A percentile compares a stretch with the other conserved stretches of the same genome.
These are phyloP conservation scores for Octodonta nipae DNA, from an alignment of 2,888 invertebrate species.

Conservation along the genomic window DNA sequence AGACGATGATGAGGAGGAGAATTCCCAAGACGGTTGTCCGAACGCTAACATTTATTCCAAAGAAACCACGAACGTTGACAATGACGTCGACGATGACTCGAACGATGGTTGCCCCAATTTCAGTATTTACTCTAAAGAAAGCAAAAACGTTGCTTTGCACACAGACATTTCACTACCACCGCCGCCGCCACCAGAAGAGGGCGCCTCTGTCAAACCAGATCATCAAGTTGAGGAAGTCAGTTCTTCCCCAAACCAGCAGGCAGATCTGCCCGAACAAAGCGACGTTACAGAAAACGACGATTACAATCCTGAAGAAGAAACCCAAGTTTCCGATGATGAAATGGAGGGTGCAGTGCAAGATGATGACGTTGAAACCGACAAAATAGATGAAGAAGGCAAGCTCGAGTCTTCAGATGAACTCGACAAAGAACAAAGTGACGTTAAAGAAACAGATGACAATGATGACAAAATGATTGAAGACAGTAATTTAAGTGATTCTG, in stretches of 20 bases:
- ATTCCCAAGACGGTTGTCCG: slow-evolving; percentile 51
- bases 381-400: slow-evolving; percentile 6
- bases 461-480: background rate
- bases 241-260: slow-evolving; percentile 11
- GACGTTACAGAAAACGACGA: slow-evolving; percentile 14
- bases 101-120: slow-evolving; percentile 72
- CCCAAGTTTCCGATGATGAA: background rate
- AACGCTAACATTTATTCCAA: slow-evolving; percentile 75
- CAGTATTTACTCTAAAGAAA: slow-evolving; percentile 70
- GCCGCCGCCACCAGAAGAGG: background rate
- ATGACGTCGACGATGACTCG: slow-evolving; percentile 40
- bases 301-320: slow-evolving; percentile 11
- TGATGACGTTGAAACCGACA: slow-evolving; percentile 8
- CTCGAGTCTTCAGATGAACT: background rate
- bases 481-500: background rate
- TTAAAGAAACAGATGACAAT: background rate
- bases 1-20: too few relatives aligned
- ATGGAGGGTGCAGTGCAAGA: slow-evolving; percentile 3
- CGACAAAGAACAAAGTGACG: background rate
- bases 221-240: slow-evolving; percentile 15
- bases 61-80: slow-evolving; percentile 40
- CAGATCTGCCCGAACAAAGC: slow-evolving; percentile 2
- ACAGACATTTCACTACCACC: slow-evolving; percentile 27
- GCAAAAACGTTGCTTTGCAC: slow-evolving; percentile 56
- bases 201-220: too few relatives aligned